phyloP scores from a whole-genome alignment of 1,140 invertebrate genomes.

The Bicyclus anynana region DNA sequence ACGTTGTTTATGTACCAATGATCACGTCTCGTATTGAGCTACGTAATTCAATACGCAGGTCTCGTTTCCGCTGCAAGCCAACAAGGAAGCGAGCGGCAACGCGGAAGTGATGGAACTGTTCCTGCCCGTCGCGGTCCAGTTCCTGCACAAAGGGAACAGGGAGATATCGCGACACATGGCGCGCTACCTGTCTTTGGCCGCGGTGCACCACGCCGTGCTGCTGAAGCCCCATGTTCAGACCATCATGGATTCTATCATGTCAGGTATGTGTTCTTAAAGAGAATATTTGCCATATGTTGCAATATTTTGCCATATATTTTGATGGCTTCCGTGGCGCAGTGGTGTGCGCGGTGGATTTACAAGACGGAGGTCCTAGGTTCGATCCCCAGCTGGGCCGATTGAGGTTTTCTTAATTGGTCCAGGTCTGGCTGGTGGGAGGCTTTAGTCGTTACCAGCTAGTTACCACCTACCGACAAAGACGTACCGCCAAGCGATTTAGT shows the following conservation, averaged over 20 bases:
- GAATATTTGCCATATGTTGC: neutral
- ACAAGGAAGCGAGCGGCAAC: conserved; percentile 90
- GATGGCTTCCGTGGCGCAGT: too few species aligned
- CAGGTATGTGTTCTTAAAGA: conserved; percentile 77
- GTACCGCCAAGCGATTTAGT: too few species aligned
- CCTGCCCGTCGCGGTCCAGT: conserved; percentile 93
- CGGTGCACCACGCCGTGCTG: conserved; percentile 91
- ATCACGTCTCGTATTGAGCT: neutral
- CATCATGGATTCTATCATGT: conserved; percentile 93
- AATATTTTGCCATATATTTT: too few species aligned
- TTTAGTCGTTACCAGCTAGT: too few species aligned
- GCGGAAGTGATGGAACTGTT: conserved; percentile 92
- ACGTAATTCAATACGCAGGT: conserved; percentile 34
- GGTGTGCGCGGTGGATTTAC: too few species aligned
- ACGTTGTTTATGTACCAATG: neutral
- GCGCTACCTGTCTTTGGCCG: conserved; percentile 94
- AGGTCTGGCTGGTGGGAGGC: too few species aligned
- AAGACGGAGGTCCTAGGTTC: too few species aligned
- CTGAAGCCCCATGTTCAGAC: conserved; percentile 91
- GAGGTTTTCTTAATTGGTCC: too few species aligned
- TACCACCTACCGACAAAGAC: too few species aligned
- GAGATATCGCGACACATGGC: conserved; percentile 94
- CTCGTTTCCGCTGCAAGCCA: conserved; percentile 63
- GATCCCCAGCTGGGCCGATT: too few species aligned
- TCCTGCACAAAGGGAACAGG: conserved; percentile 92